These are phyloP conservation scores for Argentina silus DNA, from an alignment of 2,797 vertebrate genomes.

Conservation along the genomic window DNA sequence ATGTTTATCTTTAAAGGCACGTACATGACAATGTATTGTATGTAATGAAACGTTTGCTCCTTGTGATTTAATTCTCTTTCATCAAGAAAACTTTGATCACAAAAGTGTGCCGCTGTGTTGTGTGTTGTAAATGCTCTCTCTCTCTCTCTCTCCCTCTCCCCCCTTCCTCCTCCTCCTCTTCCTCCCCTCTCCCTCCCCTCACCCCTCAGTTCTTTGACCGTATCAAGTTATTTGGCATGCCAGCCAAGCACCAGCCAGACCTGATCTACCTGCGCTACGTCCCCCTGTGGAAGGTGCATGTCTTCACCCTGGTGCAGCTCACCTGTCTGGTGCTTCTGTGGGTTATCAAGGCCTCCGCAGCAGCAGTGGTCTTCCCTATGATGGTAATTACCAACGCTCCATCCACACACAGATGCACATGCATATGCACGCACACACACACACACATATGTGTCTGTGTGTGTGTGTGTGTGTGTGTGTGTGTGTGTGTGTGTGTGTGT, in stretches of 20 bases:
- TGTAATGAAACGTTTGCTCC: slow-evolving; percentile 24
- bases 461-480: neutral
- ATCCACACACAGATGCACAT: neutral
- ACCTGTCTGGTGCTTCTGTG: slow-evolving; percentile 91
- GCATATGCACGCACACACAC: slow-evolving; percentile 11
- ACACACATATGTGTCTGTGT: neutral
- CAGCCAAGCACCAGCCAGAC: slow-evolving; percentile 93
- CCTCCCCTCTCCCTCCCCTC: slow-evolving; percentile 2
- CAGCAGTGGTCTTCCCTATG: slow-evolving; percentile 97
- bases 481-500: neutral
- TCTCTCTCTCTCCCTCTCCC: neutral
- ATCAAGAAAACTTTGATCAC: neutral
- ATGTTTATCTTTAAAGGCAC: slow-evolving; percentile 21
- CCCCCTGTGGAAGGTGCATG: slow-evolving; percentile 94
- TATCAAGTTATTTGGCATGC: slow-evolving; percentile 95
- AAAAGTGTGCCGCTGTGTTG: neutral
- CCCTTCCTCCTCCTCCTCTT: neutral
- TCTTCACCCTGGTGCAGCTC: slow-evolving; percentile 93
- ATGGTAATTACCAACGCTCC: slow-evolving; percentile 81
- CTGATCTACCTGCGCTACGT: slow-evolving; percentile 95
- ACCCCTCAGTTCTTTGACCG: slow-evolving; percentile 89
- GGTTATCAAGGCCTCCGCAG: slow-evolving; percentile 92
- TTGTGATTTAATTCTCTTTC: slow-evolving; percentile 36
- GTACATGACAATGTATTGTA: slow-evolving; percentile 27
- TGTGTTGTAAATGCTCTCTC: too few species aligned